Evolutionary conservation across 2,797 vertebrate species (phyloP).

Genomic region (Tapirus indicus): DNA sequence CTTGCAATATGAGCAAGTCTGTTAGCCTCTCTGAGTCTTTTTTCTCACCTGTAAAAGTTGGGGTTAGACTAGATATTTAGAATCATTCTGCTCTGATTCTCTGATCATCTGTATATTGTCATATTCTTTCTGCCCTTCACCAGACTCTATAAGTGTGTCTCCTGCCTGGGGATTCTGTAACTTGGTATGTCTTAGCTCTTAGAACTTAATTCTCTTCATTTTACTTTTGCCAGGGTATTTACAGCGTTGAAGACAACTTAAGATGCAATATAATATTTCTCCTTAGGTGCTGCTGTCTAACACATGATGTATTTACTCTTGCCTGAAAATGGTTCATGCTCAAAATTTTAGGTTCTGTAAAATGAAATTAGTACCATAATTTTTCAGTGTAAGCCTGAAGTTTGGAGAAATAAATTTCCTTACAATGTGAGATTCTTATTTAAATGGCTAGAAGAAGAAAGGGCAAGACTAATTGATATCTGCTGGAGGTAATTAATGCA

Average conservation of each 20-base stretch:
- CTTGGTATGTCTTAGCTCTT: background rate
- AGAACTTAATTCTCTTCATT: constrained; percentile 43
- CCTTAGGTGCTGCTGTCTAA: constrained; percentile 54
- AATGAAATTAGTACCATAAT: constrained; percentile 68
- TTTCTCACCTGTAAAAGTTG: constrained; percentile 32
- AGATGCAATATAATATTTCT: constrained; percentile 56
- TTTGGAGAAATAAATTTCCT: constrained; percentile 74
- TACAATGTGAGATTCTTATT: constrained; percentile 65
- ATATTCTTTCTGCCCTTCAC: background rate
- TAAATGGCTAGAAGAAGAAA: constrained; percentile 66
- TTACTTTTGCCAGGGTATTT: constrained; percentile 49
- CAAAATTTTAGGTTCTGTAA: constrained; percentile 62
- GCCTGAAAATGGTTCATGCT: constrained; percentile 65
- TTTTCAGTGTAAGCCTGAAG: constrained; percentile 63
- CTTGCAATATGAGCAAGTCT: background rate
- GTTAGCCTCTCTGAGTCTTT: background rate
- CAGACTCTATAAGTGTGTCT: background rate
- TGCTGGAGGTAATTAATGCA: constrained; percentile 49
- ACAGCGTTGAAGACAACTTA: background rate
- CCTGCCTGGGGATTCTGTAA: background rate
- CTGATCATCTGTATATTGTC: background rate
- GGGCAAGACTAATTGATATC: constrained; percentile 49
- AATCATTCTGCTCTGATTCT: constrained; percentile 4
- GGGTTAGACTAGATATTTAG: background rate
- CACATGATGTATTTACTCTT: constrained; percentile 57